Conservation (phyloP, 2,888 invertebrate genomes). For the Trilocha varians region DNA sequence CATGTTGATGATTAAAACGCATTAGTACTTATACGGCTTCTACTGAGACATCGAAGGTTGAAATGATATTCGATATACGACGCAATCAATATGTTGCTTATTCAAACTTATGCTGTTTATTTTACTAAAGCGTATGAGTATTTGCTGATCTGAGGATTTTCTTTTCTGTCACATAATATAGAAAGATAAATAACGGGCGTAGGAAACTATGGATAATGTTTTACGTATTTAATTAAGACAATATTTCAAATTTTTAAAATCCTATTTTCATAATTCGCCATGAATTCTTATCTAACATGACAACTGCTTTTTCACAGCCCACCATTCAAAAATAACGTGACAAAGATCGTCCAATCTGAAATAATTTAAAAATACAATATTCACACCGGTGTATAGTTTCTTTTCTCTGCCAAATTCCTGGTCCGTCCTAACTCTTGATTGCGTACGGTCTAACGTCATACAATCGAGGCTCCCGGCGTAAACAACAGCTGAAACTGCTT, state of each 20-base stretch:
- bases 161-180: too few relatives aligned
- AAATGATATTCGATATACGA: conserved; percentile 31
- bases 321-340: too few relatives aligned
- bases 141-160: too few relatives aligned
- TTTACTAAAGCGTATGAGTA: not conserved
- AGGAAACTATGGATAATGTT: too few relatives aligned
- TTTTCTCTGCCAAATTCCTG: not conserved
- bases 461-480: conserved; percentile 50
- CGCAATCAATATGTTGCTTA: conserved; percentile 11
- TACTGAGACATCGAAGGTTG: conserved; percentile 33
- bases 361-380: conserved; percentile 8
- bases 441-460: conserved; percentile 31
- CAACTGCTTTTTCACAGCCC: too few relatives aligned
- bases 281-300: too few relatives aligned
- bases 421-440: conserved; percentile 20
- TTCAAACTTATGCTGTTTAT: conserved; percentile 14
- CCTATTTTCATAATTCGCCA: too few relatives aligned
- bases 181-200: too few relatives aligned
- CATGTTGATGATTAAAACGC: conserved; percentile 38
- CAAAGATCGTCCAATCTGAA: not conserved
- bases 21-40: conserved; percentile 43
- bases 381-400: not conserved
- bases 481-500: conserved; percentile 46
- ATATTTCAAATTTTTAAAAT: too few relatives aligned
- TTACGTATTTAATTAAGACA: too few relatives aligned